phyloP scores from a whole-genome alignment of 35 echinoderm and acorn worm species.

The Holothuria glaberrima region DNA sequence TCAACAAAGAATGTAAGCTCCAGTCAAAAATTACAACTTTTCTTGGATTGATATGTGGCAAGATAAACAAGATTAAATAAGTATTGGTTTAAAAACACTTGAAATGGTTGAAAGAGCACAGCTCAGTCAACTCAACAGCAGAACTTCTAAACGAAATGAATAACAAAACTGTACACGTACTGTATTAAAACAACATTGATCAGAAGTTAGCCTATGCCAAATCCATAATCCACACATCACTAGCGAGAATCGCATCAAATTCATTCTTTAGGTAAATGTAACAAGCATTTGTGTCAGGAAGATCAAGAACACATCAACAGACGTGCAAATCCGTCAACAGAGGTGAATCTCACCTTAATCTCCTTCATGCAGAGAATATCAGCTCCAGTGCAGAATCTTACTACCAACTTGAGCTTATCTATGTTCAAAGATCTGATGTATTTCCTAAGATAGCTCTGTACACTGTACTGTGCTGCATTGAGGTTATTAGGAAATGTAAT shows the following conservation, averaged over 20 bases:
- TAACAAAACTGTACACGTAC: too few species aligned
- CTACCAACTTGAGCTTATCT: neutral
- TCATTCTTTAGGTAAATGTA: constrained; percentile 5
- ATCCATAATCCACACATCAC: constrained; percentile 16
- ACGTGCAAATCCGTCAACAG: neutral
- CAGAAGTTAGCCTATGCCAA: neutral
- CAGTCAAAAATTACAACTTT: too few species aligned
- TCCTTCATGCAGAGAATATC: neutral
- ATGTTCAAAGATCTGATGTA: constrained; percentile 7
- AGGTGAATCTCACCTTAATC: neutral
- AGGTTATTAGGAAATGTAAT: neutral
- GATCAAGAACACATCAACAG: neutral
- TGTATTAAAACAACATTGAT: too few species aligned
- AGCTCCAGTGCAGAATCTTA: constrained; percentile 6
- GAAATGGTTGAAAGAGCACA: too few species aligned
- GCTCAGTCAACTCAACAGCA: too few species aligned
- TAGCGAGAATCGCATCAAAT: constrained; percentile 9
- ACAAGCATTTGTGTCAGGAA: neutral
- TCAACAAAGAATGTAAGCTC: too few species aligned
- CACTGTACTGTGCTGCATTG: neutral
- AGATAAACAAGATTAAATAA: too few species aligned
- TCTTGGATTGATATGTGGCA: too few species aligned
- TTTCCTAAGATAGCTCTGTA: neutral
- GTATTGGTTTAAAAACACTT: too few species aligned
- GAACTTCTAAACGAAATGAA: too few species aligned